Conservation (phyloP, 2,797 vertebrate genomes). For the Petrocephalus sullivani region DNA sequence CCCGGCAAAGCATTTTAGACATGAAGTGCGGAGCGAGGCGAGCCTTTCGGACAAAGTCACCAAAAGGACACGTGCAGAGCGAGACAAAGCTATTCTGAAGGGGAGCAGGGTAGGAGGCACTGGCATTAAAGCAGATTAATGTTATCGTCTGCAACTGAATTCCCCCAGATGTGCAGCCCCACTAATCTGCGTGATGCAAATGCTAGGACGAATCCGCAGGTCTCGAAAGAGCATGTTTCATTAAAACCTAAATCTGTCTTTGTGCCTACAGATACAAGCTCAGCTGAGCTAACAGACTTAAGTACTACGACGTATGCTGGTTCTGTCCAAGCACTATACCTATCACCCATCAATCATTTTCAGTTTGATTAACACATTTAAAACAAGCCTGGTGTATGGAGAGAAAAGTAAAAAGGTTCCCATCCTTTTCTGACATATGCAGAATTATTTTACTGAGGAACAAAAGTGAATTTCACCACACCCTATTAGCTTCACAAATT, state of each 20-base stretch:
- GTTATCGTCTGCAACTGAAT: neutral
- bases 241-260: neutral
- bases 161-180: neutral
- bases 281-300: neutral
- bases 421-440: neutral
- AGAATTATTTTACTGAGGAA: neutral
- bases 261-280: neutral
- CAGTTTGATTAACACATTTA: neutral
- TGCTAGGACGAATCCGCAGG: neutral
- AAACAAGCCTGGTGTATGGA: neutral
- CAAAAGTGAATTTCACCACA: neutral
- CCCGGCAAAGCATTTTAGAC: constrained; percentile 36
- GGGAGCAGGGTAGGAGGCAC: neutral
- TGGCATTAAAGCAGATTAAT: neutral
- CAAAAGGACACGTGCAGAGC: neutral
- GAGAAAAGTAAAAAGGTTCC: neutral
- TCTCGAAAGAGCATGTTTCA: neutral
- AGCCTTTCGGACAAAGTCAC: neutral
- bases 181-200: neutral
- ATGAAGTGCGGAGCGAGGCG: constrained; percentile 32
- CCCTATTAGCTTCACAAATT: neutral
- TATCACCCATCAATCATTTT: neutral
- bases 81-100: neutral
- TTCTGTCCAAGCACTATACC: neutral
- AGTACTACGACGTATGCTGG: neutral